A percentile compares a stretch with the other conserved stretches of the same genome.
Conservation (phyloP, 1,140 invertebrate genomes). For the Doryteuthis pealeii region DNA sequence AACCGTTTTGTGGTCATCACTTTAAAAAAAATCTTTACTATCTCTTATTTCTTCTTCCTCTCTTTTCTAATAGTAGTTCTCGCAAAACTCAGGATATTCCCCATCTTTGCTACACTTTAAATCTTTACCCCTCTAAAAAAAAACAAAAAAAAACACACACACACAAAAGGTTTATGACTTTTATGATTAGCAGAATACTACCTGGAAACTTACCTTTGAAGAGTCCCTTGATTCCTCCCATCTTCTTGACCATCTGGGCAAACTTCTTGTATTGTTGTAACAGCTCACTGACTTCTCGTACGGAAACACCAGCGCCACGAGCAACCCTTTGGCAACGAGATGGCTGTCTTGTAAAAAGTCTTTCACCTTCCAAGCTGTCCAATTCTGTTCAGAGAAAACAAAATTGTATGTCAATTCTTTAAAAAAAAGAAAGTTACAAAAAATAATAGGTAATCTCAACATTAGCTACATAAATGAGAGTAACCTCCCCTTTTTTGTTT, state of each 20-base stretch:
- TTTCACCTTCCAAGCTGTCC: slow-evolving; percentile 94
- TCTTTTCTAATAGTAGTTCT: too few relatives aligned
- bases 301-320: slow-evolving; percentile 90
- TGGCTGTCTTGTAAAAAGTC: slow-evolving; percentile 93
- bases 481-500: too few relatives aligned
- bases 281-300: slow-evolving; percentile 95
- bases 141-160: too few relatives aligned
- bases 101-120: too few relatives aligned
- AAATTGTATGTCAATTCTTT: slow-evolving; percentile 16
- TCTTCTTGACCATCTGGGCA: slow-evolving; percentile 99
- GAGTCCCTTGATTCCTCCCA: slow-evolving; percentile 99
- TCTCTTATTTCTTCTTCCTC: too few relatives aligned
- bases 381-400: slow-evolving; percentile 71
- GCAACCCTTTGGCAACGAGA: slow-evolving; percentile 85
- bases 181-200: too few relatives aligned
- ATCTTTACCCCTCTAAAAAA: too few relatives aligned
- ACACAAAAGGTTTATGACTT: too few relatives aligned
- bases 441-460: not conserved
- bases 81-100: too few relatives aligned
- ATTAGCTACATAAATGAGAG: too few relatives aligned
- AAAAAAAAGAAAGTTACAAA: slow-evolving; percentile 8
- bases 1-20: too few relatives aligned
- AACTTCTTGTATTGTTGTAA: slow-evolving; percentile 99
- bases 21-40: too few relatives aligned
- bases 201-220: slow-evolving; percentile 73